Percentiles rank a stretch among this genome's conserved stretches.
Conservation (phyloP, 2,797 vertebrate species). For the Siniperca undulata region DNA sequence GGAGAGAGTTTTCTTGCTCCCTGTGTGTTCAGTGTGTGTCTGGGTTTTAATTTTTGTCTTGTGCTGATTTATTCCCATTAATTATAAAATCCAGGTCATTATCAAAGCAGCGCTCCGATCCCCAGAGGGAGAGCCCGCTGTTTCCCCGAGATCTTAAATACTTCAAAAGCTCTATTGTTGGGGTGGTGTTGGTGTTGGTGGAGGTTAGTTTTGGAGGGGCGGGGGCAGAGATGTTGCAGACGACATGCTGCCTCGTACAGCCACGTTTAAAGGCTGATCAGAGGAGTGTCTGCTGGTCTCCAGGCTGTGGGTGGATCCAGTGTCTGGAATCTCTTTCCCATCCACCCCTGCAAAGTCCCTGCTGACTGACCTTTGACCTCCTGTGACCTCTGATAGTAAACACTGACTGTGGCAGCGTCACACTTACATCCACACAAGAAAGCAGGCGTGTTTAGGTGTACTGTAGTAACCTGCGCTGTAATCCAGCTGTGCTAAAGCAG, state of each 20-base stretch:
- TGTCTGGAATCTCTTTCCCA: neutral
- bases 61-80: slow-evolving; percentile 58
- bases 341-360: slow-evolving; percentile 19
- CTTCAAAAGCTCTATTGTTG: slow-evolving; percentile 60
- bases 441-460: no score
- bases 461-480: no score
- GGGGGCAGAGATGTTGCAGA: slow-evolving; percentile 1
- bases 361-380: slow-evolving; percentile 46
- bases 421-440: no score
- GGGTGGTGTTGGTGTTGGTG: neutral
- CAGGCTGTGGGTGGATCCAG: neutral
- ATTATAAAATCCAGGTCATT: slow-evolving; percentile 66
- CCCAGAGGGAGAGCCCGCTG: slow-evolving; percentile 33
- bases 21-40: slow-evolving; percentile 9
- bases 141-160: slow-evolving; percentile 22
- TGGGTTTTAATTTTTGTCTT: slow-evolving; percentile 13
- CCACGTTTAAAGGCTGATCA: neutral
- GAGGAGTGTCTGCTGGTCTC: neutral
- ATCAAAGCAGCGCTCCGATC: slow-evolving; percentile 53
- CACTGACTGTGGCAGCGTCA: neutral
- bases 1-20: neutral
- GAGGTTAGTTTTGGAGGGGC: neutral
- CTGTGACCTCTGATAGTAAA: slow-evolving; percentile 36
- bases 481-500: neutral
- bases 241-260: neutral